Base-by-base conservation (phyloP, 2,797 vertebrate genomes). In the Anabas testudineus region DNA sequence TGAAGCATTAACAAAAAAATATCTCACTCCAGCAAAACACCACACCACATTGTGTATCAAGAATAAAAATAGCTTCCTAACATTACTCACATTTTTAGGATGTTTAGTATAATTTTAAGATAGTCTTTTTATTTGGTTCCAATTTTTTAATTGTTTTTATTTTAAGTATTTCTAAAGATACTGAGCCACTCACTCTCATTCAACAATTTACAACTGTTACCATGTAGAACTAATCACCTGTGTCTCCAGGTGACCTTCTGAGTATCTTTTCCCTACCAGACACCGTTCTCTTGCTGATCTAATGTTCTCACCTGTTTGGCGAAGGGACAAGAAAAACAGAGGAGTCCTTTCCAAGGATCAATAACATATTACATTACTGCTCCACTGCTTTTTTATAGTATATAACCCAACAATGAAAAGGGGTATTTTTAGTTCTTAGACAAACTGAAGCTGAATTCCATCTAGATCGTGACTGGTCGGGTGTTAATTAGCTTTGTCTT, bases 1-100 rank as follows among this genome's bases (percentile, higher is more conserved):
- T 72, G 37, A 60, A n/a, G 61, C 66, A 41, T 10, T 19, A 64
- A 43, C 39, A 18, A 53, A 48, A 19, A 55, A 69, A 7, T 71
- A 30, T 57, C 42, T 41, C 45, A 53, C 39, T 18, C 22, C 5
- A 76, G 60, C 22, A 26, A 9, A 22, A 68, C 19, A 18, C 16
- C 1, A 18, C 10, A 24, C 53, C 10, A 37, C 7, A 3, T 6
- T 6, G 15, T 18, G 16, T 36, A 14, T 3, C 37, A 15, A 67
- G 9, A 5, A n/a, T 26, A 30, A 16, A 53, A 21, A 37, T n/a
- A 0, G 18, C 42, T 37, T 51, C 53, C 26, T 5, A 4, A 59
- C 47, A 68, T 56, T 10, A 41, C 7, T 63, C 10, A 34, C 45
- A 26, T 30, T 58, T 49, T 63, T 12, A 39, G 4, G 5, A 39